Base-by-base conservation (phyloP, 2,888 invertebrate genomes). In the Patella caerulea region DNA sequence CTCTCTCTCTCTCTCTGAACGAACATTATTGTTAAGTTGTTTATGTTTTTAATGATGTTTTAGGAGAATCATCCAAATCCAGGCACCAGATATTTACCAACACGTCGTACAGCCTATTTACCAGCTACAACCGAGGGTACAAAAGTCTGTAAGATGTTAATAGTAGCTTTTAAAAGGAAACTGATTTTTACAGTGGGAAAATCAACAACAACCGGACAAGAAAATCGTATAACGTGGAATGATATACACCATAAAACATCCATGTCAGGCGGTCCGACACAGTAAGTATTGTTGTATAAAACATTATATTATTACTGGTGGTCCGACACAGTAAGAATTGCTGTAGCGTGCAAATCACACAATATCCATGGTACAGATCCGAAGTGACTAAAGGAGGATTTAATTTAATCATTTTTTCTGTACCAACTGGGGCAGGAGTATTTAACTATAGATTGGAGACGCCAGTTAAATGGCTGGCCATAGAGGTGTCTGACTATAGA, bases 171-270 rank as follows among this genome's bases (percentile, higher is more conserved):
- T 77, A 81, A 88, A 2, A 78, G 83, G 19, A 76, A 82, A 12
- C 77, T 89, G 19, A 79, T 81, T 7, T 89, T 89, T 70, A 88
- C 89, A 7, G 82, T 89, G 19, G 88, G 88, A 7, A 79, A 75
- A 12, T 89, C 89, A 0, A 73, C 79, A 24, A 89, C 88, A n/a
- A 87, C 87, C 24, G 89, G 88, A n/a, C 75, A 76, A 19, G 84
- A 87, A 9, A 83, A 87, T 74, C 83, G 82, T 5, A 85, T 89
- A 19, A 85, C 85, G 0, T 89, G 88, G 85, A 86, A 84, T 70
- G 87, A 87, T 78, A 85, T 88, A 34, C 87, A 88, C 73, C 88
- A 88, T 71, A 90, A 90, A 85, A 87, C 88, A 0, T 79, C 65
- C 4, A 78, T 79, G 11, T 29, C 69, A n/a, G 84, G 84, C n/a